These are phyloP conservation scores for Drosophila gunungcola DNA, from an alignment of 1,140 invertebrate species.

Conservation along the genomic window DNA sequence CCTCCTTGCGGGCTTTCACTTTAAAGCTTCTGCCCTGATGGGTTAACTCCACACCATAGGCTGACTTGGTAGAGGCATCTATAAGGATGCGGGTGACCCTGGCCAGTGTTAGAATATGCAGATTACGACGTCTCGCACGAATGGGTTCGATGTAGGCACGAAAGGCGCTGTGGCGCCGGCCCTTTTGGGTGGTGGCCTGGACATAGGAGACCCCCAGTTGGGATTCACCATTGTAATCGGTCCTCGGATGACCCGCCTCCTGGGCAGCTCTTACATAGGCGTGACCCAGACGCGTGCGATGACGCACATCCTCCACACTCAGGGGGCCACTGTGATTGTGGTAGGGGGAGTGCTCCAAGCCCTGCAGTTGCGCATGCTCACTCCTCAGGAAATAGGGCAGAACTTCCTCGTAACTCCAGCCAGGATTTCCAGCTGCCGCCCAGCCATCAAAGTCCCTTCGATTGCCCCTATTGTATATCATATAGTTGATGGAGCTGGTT, in stretches of 20 bases:
- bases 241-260: slow-evolving; percentile 86
- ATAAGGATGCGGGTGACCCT: slow-evolving; percentile 89
- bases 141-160: slow-evolving; percentile 87
- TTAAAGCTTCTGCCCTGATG: slow-evolving; percentile 85
- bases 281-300: slow-evolving; percentile 86
- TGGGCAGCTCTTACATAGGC: slow-evolving; percentile 88
- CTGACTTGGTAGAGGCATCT: slow-evolving; percentile 86
- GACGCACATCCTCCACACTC: slow-evolving; percentile 86
- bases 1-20: slow-evolving; percentile 88
- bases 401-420: slow-evolving; percentile 90
- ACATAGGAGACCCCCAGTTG: slow-evolving; percentile 88
- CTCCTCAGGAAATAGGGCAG: slow-evolving; percentile 89
- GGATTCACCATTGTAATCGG: slow-evolving; percentile 89
- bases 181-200: slow-evolving; percentile 88
- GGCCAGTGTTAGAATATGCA: slow-evolving; percentile 87
- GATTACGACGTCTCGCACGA: slow-evolving; percentile 87
- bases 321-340: slow-evolving; percentile 87
- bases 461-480: slow-evolving; percentile 95
- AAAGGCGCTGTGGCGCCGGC: slow-evolving; percentile 86
- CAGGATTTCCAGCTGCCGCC: slow-evolving; percentile 88
- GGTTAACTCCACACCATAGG: slow-evolving; percentile 88
- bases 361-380: slow-evolving; percentile 86
- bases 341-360: slow-evolving; percentile 85
- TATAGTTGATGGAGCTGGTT: slow-evolving; percentile 92
- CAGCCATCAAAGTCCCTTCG: slow-evolving; percentile 91